These are phyloP conservation scores for Chauna torquata DNA, from an alignment of 2,113 vertebrate genomes.

Conservation along the genomic window DNA sequence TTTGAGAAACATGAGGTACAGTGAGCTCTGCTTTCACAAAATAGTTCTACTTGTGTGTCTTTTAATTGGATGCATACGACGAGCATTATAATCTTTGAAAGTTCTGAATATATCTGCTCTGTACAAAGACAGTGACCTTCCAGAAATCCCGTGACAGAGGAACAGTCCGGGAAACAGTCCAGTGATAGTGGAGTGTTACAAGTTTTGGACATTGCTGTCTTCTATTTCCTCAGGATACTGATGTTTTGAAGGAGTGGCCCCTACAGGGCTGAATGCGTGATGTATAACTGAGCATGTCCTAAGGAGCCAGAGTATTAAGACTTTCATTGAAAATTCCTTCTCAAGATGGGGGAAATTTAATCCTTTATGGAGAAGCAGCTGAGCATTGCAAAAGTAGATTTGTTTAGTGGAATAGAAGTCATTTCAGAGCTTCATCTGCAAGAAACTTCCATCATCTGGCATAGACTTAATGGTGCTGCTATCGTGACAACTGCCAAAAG, in stretches of 20 bases:
- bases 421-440: neutral
- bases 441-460: neutral
- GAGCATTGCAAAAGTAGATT: neutral
- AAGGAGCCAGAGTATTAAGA: neutral
- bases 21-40: neutral
- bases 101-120: neutral
- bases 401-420: neutral
- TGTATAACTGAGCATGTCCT: neutral
- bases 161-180: neutral
- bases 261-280: neutral
- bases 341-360: neutral
- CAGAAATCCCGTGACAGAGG: neutral
- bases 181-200: neutral
- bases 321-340: neutral
- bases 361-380: neutral
- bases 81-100: neutral
- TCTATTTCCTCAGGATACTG: neutral
- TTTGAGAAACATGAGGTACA: neutral
- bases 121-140: fast-evolving
- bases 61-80: neutral
- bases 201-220: neutral
- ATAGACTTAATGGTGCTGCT: neutral
- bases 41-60: neutral
- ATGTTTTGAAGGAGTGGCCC: neutral
- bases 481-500: neutral